Percentiles rank a stretch among this genome's conserved stretches.
Evolutionary conservation across 1,140 invertebrate genomes (phyloP).

Genomic region (Oreohelix idahoensis): DNA sequence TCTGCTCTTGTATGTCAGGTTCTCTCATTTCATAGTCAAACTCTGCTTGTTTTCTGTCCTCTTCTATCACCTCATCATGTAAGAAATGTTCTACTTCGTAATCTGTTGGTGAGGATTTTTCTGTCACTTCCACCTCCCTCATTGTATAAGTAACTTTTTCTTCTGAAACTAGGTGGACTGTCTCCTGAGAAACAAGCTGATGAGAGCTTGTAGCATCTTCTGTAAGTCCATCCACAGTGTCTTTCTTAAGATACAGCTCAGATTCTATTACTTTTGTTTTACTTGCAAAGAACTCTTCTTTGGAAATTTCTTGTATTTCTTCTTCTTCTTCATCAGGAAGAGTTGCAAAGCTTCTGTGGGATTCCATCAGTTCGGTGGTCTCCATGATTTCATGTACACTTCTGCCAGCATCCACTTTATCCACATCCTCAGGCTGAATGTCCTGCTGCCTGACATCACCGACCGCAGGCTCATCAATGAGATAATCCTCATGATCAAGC

Average conservation of each 20-base stretch:
- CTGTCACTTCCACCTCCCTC: too few species aligned
- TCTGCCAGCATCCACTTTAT: neutral
- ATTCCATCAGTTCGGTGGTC: neutral
- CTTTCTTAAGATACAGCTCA: neutral
- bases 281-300: neutral
- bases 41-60: too few species aligned
- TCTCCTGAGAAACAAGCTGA: too few species aligned
- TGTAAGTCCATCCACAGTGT: constrained; percentile 23
- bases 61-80: too few species aligned
- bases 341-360: neutral
- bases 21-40: too few species aligned
- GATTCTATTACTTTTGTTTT: neutral
- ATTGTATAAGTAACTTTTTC: too few species aligned
- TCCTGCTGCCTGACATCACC: constrained; percentile 31
- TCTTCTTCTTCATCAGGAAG: constrained; percentile 29
- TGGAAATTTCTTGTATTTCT: constrained; percentile 30
- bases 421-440: neutral
- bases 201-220: neutral
- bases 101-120: too few species aligned
- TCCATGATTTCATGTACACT: constrained; percentile 12
- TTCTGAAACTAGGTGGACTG: too few species aligned
- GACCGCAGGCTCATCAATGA: constrained; percentile 35
- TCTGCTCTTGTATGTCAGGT: too few species aligned
- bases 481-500: neutral
- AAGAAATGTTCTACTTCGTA: too few species aligned